Conservation (phyloP, 1,140 invertebrate species). For the Ephestia elutella region DNA sequence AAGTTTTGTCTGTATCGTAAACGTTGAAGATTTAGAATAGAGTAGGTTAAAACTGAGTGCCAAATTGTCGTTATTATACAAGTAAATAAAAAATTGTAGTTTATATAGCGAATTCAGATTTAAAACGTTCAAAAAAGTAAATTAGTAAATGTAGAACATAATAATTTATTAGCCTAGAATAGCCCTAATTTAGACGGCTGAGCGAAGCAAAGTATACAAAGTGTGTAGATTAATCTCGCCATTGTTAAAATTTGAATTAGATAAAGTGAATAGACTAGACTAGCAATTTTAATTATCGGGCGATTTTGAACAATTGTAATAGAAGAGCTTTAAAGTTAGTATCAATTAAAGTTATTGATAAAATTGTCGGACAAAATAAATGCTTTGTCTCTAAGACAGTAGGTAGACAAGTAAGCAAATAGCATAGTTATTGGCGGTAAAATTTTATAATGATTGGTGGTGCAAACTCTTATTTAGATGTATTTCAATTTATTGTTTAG, state of each 20-base stretch:
- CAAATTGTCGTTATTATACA: conserved; percentile 36
- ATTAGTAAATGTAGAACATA: conserved; percentile 35
- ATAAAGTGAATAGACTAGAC: conserved; percentile 51
- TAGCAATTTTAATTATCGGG: conserved; percentile 45
- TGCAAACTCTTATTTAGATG: conserved; percentile 66
- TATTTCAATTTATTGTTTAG: conserved; percentile 49
- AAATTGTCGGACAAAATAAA: conserved; percentile 20
- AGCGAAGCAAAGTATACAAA: conserved; percentile 12
- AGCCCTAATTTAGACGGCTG: conserved; percentile 39
- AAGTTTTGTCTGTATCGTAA: conserved; percentile 55
- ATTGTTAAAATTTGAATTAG: conserved; percentile 50
- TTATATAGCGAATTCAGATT: conserved; percentile 39
- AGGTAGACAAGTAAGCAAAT: conserved; percentile 49
- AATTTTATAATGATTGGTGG: conserved; percentile 58
- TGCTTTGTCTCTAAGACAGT: conserved; percentile 26
- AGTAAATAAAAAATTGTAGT: conserved; percentile 51
- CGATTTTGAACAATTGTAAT: conserved; percentile 46
- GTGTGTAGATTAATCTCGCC: conserved; percentile 51
- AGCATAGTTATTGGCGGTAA: conserved; percentile 45
- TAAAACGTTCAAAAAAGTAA: conserved; percentile 15
- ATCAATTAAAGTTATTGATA: conserved; percentile 32
- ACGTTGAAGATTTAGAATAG: conserved; percentile 61
- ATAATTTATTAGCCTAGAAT: conserved; percentile 46
- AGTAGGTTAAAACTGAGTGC: conserved; percentile 44
- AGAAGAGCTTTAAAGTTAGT: conserved; percentile 46